Evolutionary conservation across 2,888 invertebrate genomes (phyloP).

Genomic region (Pseudolycoriella hygida): DNA sequence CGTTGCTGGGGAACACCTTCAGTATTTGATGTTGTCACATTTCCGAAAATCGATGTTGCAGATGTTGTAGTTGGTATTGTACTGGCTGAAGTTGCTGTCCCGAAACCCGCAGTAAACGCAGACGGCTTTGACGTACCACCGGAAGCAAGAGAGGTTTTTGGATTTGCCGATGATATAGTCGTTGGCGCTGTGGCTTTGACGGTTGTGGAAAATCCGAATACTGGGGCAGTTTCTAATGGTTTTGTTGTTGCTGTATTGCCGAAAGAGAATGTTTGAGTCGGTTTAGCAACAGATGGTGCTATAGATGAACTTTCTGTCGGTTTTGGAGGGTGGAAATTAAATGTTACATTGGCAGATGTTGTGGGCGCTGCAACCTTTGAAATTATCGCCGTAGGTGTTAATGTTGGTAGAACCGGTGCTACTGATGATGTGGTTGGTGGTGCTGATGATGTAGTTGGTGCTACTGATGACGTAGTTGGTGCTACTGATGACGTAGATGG

Average conservation of each 20-base stretch:
- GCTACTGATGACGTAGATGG: not conserved
- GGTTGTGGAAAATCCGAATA: too few species aligned
- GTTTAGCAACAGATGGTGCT: too few species aligned
- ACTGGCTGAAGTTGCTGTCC: not conserved
- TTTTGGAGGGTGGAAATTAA: too few species aligned
- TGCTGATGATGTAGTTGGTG: not conserved
- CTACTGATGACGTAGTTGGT: not conserved
- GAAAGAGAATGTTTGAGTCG: too few species aligned
- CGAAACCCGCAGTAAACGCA: not conserved
- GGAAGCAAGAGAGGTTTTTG: too few species aligned
- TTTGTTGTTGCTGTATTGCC: too few species aligned
- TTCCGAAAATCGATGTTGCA: not conserved
- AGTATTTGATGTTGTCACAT: not conserved
- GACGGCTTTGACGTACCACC: not conserved
- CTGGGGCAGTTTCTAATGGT: too few species aligned
- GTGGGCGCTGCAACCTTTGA: too few species aligned
- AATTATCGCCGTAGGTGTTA: slow-evolving; percentile 2
- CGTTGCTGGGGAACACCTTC: not conserved
- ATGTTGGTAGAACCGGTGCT: not conserved
- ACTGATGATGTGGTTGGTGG: not conserved
- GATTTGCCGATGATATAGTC: too few species aligned
- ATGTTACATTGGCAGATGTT: too few species aligned
- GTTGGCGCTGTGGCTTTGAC: too few species aligned
- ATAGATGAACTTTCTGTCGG: too few species aligned
- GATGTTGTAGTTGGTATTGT: not conserved